phyloP scores from a whole-genome alignment of 2,888 invertebrate genomes.

The Dilophus febrilis region DNA sequence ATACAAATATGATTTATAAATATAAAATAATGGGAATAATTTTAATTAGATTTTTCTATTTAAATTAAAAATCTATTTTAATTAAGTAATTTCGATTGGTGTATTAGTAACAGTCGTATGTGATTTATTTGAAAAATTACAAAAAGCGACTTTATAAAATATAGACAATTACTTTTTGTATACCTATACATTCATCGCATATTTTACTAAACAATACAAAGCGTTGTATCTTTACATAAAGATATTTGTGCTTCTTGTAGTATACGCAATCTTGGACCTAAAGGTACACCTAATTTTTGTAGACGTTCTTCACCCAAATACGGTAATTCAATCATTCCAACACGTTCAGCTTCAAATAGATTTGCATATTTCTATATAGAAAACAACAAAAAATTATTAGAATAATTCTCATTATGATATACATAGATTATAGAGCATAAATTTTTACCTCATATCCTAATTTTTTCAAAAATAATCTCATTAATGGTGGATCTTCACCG shows the following conservation, averaged over 20 bases:
- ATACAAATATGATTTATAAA: no score
- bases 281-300: constrained; percentile 75
- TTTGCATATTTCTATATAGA: constrained; percentile 62
- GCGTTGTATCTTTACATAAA: constrained; percentile 38
- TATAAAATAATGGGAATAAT: no score
- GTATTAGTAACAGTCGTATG: no score
- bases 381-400: not conserved
- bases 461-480: constrained; percentile 75
- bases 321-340: constrained; percentile 79
- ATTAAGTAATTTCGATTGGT: no score
- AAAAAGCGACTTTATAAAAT: no score
- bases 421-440: not conserved
- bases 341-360: constrained; percentile 67
- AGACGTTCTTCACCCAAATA: constrained; percentile 78
- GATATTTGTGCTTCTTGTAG: constrained; percentile 67
- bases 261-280: constrained; percentile 75
- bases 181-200: no score
- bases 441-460: constrained; percentile 90
- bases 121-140: no score
- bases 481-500: constrained; percentile 80
- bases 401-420: no score
- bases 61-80: no score
- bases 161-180: no score
- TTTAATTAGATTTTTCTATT: no score
- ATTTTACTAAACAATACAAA: constrained; percentile 43